phyloP scores from a whole-genome alignment of 2,113 vertebrate genomes.

The Tenrec ecaudatus region DNA sequence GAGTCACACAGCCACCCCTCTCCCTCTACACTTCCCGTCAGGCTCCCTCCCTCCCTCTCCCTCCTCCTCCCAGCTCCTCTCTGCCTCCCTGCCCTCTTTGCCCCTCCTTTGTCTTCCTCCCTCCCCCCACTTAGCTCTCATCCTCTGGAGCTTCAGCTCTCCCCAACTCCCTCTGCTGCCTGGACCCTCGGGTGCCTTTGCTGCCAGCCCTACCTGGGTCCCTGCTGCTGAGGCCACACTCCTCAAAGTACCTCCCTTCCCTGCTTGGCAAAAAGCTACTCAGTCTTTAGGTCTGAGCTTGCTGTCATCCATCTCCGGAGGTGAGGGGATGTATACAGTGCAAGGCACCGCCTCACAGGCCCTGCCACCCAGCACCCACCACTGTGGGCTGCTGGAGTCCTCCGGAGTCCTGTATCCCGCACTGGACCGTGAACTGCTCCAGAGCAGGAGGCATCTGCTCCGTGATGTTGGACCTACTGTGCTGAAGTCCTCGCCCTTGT shows the following conservation, averaged over 20 bases:
- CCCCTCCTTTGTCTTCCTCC: no score
- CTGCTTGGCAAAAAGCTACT: background rate
- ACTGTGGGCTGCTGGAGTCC: no score
- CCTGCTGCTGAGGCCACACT: accelerated
- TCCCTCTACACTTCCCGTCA: background rate
- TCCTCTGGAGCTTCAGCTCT: background rate
- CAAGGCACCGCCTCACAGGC: background rate
- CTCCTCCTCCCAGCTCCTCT: no score
- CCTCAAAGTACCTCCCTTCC: background rate
- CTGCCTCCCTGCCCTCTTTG: no score
- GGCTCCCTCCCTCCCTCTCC: background rate
- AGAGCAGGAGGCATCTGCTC: background rate
- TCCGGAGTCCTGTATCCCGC: background rate
- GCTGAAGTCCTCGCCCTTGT: background rate
- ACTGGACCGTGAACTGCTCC: background rate
- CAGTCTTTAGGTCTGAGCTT: no score
- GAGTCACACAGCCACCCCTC: background rate
- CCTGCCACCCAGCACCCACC: background rate
- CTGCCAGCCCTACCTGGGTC: background rate
- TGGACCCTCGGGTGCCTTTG: accelerated
- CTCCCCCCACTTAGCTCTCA: background rate
- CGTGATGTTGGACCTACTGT: background rate
- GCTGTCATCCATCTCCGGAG: background rate
- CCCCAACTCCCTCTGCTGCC: background rate
- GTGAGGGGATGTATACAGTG: accelerated